Evolutionary conservation across 2,113 vertebrate species (phyloP).

Genomic region (Lamprologus callipterus): DNA sequence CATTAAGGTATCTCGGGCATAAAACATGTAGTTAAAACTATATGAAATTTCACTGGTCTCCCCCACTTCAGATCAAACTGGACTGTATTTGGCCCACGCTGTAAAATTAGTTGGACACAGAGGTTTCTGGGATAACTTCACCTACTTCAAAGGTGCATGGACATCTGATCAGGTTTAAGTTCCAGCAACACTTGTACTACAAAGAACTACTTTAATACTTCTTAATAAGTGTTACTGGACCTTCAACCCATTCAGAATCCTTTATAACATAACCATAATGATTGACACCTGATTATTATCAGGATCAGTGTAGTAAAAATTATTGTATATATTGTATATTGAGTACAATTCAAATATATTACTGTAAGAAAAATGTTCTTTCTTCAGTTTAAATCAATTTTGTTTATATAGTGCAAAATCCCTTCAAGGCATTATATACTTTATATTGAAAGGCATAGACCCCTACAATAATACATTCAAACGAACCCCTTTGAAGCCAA

Average conservation of each 20-base stretch:
- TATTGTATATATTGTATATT: background rate
- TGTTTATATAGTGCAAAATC: background rate
- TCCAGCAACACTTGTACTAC: background rate
- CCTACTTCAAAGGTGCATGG: background rate
- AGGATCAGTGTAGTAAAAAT: background rate
- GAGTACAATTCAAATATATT: background rate
- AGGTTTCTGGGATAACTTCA: background rate
- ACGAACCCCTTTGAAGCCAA: background rate
- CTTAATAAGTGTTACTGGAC: background rate
- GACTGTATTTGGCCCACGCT: background rate
- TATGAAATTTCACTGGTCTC: background rate
- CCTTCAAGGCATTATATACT: background rate
- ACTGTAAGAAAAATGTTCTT: background rate
- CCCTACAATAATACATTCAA: background rate
- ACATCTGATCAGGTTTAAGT: background rate
- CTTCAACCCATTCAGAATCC: background rate
- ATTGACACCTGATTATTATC: background rate
- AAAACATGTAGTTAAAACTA: background rate
- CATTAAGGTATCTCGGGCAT: background rate
- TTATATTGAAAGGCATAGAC: background rate
- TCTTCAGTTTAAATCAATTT: background rate
- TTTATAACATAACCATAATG: background rate
- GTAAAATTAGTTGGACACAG: background rate
- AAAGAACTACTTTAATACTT: background rate
- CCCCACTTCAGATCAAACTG: background rate